Base-by-base conservation (phyloP, 1,140 invertebrate species). In the Campodea augens region DNA sequence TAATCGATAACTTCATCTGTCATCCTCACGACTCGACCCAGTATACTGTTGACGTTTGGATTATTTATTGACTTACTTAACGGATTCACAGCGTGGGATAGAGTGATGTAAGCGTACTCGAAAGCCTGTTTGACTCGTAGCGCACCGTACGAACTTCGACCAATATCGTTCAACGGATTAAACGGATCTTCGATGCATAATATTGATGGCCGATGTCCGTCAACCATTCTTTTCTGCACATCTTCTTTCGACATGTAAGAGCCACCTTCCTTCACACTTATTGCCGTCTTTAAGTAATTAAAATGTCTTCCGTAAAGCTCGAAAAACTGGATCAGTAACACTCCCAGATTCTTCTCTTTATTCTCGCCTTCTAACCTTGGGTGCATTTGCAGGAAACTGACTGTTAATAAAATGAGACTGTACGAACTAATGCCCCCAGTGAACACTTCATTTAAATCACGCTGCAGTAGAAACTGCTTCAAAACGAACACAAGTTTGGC, bases 371-470 rank as follows among this genome's bases (percentile, higher is more conserved):
- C 73, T 49, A 69, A 67, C 51, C 78, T 66, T 18, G 77, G 77
- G 67, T 85, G 80, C 51, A 84, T 66, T 74, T 96, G 90, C 48
- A 98, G 71, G 67, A 97, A 98, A 69, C 88, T 93, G 63, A 98
- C 89, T 56, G 87, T 89, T 82, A 98, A 91, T 44, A 98, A 75
- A 62, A 98, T 96, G 51, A 99, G 75, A 60, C 90, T 91, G 66
- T 99, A 99, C 29, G 92, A 98, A 51, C 90, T 92, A 55, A 98
- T 95, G 60, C 95, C 95, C 52, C 95, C 92, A 41, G 90, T 96
- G 67, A 95, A 98, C 39, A 98, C 93, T 75, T 98, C 92, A 68
- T 98, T 98, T 54, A 98, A 74, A 71, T 96, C 89, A 63, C 92
- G 75, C 66, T 97, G 86, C 41, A 95, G 69, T 44, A 98, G 74